A percentile compares a stretch with the other conserved stretches of the same genome.
Evolutionary conservation across 2,888 invertebrate genomes (phyloP).

Genomic region (Ypsolopha scabrella): DNA sequence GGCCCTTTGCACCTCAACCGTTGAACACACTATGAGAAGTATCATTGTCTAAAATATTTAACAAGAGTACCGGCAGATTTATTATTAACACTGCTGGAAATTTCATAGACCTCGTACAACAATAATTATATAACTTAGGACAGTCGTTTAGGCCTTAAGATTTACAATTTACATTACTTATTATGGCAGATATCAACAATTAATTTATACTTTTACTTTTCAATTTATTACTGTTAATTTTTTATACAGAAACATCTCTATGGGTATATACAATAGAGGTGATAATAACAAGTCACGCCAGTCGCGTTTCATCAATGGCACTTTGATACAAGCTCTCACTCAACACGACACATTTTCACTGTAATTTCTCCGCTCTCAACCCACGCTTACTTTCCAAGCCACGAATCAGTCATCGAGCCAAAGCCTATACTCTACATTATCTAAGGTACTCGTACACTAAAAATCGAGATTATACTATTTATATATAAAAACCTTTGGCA

Average conservation of each 20-base stretch:
- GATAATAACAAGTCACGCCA: constrained; percentile 1
- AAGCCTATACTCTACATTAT: constrained; percentile 13
- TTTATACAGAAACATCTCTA: constrained; percentile 52
- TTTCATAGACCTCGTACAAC: constrained; percentile 39
- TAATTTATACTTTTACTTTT: constrained; percentile 42
- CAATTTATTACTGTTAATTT: constrained; percentile 52
- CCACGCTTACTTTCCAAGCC: neutral
- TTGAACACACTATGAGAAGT: constrained; percentile 44
- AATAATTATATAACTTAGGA: constrained; percentile 56
- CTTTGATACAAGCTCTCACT: constrained; percentile 24
- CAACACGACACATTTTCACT: neutral
- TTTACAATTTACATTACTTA: constrained; percentile 58
- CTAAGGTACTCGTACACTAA: neutral
- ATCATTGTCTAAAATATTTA: constrained; percentile 34
- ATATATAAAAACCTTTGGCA: constrained; percentile 30
- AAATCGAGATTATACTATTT: constrained; percentile 25
- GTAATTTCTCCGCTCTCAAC: neutral
- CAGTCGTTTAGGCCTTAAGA: constrained; percentile 67
- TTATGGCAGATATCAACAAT: constrained; percentile 69
- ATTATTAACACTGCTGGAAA: constrained; percentile 19
- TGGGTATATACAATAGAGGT: constrained; percentile 13
- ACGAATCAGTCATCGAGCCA: constrained; percentile 17
- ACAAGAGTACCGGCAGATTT: constrained; percentile 29
- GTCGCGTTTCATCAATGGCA: constrained; percentile 33
- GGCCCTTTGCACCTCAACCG: constrained; percentile 15